Conservation (phyloP, 1,140 invertebrate genomes). For the Lerema accius region DNA sequence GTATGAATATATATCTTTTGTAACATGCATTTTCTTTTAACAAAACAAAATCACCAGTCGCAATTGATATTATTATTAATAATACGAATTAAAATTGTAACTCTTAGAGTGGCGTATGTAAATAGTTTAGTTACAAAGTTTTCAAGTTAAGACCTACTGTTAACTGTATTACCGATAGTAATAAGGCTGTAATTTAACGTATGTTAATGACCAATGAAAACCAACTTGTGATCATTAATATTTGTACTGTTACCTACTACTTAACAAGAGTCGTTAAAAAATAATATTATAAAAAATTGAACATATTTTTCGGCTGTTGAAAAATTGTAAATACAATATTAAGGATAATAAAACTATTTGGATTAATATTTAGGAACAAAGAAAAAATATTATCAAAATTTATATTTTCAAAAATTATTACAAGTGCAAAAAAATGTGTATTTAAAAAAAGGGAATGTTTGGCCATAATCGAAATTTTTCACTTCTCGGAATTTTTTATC, state of each 20-base stretch:
- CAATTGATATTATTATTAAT: slow-evolving; percentile 35
- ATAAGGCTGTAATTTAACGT: slow-evolving; percentile 80
- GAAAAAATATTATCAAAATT: slow-evolving; percentile 82
- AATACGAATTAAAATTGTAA: slow-evolving; percentile 34
- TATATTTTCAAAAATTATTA: slow-evolving; percentile 83
- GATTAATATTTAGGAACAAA: slow-evolving; percentile 82
- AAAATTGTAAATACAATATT: slow-evolving; percentile 83
- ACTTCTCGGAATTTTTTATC: slow-evolving; percentile 74
- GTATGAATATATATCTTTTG: slow-evolving; percentile 21
- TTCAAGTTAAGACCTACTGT: slow-evolving; percentile 72
- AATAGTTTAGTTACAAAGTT: slow-evolving; percentile 63
- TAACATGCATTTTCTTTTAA: slow-evolving; percentile 31
- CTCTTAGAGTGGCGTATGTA: slow-evolving; percentile 47
- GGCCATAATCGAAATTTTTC: slow-evolving; percentile 78
- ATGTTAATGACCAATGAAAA: slow-evolving; percentile 84
- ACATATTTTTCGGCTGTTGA: slow-evolving; percentile 83
- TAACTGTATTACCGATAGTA: slow-evolving; percentile 73
- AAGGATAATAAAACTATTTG: slow-evolving; percentile 82
- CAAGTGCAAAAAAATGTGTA: slow-evolving; percentile 79
- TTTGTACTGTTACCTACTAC: slow-evolving; percentile 83
- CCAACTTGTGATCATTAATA: slow-evolving; percentile 84
- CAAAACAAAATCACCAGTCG: slow-evolving; percentile 20
- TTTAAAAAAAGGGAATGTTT: slow-evolving; percentile 78
- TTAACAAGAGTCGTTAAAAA: slow-evolving; percentile 83
- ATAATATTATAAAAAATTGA: slow-evolving; percentile 81